phyloP scores from a whole-genome alignment of 2,113 vertebrate species.

The Zingel zingel region DNA sequence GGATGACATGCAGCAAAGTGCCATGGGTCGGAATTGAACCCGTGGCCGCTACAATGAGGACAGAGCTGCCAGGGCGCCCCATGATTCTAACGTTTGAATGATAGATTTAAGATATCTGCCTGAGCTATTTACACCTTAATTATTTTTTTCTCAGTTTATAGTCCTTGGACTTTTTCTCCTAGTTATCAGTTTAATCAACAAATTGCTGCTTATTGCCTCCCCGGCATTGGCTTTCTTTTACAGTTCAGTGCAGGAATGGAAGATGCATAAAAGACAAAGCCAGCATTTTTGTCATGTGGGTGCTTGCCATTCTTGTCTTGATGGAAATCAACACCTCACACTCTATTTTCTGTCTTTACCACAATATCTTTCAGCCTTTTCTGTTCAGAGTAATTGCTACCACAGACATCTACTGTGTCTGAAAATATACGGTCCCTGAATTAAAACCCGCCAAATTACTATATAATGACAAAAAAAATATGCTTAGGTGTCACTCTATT shows the following conservation, averaged over 20 bases:
- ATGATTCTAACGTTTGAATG: slow-evolving; percentile 45
- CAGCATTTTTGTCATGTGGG: slow-evolving; percentile 51
- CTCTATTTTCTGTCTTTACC: slow-evolving; percentile 39
- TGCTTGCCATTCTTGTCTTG: slow-evolving; percentile 45
- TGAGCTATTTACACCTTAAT: slow-evolving; percentile 43
- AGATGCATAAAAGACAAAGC: slow-evolving; percentile 42
- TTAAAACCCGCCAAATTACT: slow-evolving; percentile 18
- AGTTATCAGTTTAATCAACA: slow-evolving; percentile 43
- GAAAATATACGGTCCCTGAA: slow-evolving; percentile 23
- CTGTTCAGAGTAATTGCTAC: slow-evolving; percentile 32
- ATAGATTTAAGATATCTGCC: slow-evolving; percentile 35
- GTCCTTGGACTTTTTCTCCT: background rate
- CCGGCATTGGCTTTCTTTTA: background rate
- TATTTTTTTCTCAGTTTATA: slow-evolving; percentile 22
- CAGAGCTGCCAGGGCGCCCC: slow-evolving; percentile 19
- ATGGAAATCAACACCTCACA: slow-evolving; percentile 47
- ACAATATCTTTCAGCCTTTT: slow-evolving; percentile 22
- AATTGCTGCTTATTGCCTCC: slow-evolving; percentile 39
- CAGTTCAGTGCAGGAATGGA: slow-evolving; percentile 44
- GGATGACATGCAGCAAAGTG: no score
- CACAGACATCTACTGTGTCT: slow-evolving; percentile 12
- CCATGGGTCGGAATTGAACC: no score
- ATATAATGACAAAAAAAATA: slow-evolving; percentile 6
- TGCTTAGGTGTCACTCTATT: slow-evolving; percentile 27
- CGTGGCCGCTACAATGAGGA: background rate